These are phyloP conservation scores for Eupithecia centaureata DNA, from an alignment of 2,888 invertebrate species.

Conservation along the genomic window DNA sequence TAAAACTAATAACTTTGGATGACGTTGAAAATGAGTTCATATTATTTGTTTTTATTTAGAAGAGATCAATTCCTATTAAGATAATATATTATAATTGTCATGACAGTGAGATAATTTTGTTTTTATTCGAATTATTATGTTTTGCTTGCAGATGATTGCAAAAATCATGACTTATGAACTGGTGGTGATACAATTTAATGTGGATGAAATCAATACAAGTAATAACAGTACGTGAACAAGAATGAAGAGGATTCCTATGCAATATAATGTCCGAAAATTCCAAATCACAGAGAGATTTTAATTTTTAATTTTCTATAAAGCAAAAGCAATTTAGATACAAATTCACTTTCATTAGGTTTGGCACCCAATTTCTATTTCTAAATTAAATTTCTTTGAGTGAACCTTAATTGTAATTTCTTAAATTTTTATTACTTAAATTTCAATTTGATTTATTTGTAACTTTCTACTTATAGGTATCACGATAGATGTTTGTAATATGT, in stretches of 20 bases:
- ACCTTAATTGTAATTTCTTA: slow-evolving; percentile 1
- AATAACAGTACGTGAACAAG: background rate
- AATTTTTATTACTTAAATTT: background rate
- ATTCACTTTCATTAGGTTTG: background rate
- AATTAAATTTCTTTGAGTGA: slow-evolving; percentile 7
- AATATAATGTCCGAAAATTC: background rate
- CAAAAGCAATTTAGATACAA: background rate
- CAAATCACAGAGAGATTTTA: background rate
- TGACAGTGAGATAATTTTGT: too few species aligned
- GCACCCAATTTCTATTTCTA: slow-evolving; percentile 2
- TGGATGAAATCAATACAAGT: slow-evolving; percentile 15
- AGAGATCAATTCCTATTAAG: too few species aligned
- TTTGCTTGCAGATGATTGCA: slow-evolving; percentile 41
- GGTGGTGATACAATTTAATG: slow-evolving; percentile 43
- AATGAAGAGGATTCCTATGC: background rate
- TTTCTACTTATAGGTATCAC: background rate
- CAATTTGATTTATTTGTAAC: background rate
- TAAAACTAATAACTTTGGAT: too few species aligned
- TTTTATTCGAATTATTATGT: background rate
- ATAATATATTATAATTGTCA: too few species aligned
- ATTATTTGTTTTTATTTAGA: too few species aligned
- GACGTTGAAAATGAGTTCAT: too few species aligned
- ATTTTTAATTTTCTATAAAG: background rate
- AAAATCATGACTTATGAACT: slow-evolving; percentile 48
- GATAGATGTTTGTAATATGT: too few species aligned